phyloP scores from a whole-genome alignment of 2,888 invertebrate genomes.

The Erpobdella octoculata region DNA sequence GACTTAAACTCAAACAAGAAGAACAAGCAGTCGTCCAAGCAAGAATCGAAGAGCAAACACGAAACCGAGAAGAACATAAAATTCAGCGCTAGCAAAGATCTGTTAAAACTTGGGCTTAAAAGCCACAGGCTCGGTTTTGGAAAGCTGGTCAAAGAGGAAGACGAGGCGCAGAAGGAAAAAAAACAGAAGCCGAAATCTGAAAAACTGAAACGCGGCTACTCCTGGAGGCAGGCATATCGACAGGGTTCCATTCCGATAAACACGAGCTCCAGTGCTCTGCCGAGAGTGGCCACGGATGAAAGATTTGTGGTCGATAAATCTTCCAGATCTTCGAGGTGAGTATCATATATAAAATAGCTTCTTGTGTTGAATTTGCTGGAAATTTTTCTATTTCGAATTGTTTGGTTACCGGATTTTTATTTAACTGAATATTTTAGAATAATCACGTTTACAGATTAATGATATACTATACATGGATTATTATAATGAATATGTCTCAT shows the following conservation, averaged over 20 bases:
- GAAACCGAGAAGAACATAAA: not conserved
- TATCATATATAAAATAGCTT: too few relatives aligned
- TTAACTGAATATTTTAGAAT: too few relatives aligned
- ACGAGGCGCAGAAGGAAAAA: not conserved
- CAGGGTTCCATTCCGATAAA: constrained; percentile 13
- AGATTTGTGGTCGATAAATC: not conserved
- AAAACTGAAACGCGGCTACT: constrained; percentile 4
- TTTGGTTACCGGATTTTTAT: too few relatives aligned
- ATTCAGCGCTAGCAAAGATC: not conserved
- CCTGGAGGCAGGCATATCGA: constrained; percentile 22
- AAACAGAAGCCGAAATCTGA: constrained; percentile 15
- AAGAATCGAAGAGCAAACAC: not conserved
- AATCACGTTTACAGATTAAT: too few relatives aligned
- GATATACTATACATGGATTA: too few relatives aligned
- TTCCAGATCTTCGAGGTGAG: not conserved
- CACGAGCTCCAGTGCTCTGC: not conserved
- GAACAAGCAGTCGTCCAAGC: not conserved
- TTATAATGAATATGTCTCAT: too few relatives aligned
- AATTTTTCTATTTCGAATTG: too few relatives aligned
- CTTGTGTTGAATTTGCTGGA: too few relatives aligned
- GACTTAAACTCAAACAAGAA: constrained; percentile 5
- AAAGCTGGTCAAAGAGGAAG: not conserved
- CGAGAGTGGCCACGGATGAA: not conserved
- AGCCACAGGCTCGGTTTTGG: constrained; percentile 2
- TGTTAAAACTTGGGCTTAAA: not conserved